These are phyloP conservation scores for Protobothrops mucrosquamatus DNA, from an alignment of 2,113 vertebrate genomes.

Conservation along the genomic window DNA sequence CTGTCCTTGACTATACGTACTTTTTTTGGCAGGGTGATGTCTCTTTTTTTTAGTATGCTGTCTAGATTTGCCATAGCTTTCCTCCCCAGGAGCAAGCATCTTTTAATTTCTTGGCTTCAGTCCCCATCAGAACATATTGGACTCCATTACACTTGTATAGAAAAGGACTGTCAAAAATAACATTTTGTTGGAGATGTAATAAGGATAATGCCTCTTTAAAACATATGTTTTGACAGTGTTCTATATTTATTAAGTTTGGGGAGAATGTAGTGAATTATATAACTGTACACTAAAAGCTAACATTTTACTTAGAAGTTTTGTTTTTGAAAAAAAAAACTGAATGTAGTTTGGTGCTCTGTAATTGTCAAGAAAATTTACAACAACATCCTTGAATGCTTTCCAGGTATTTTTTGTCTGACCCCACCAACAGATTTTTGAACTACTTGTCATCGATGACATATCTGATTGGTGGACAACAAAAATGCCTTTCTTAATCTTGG, in stretches of 20 bases:
- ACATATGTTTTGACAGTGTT: background rate
- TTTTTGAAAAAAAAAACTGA: background rate
- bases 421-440: background rate
- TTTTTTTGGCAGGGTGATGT: no score
- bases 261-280: background rate
- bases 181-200: background rate
- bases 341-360: background rate
- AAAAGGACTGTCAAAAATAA: background rate
- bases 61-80: no score
- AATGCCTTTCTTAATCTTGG: background rate
- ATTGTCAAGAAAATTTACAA: background rate
- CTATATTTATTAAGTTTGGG: background rate
- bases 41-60: no score
- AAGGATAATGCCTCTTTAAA: background rate
- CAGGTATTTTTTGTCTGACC: background rate
- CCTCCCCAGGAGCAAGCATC: no score
- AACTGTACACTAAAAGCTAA: background rate
- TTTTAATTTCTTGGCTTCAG: no score
- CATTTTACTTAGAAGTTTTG: background rate
- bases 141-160: background rate
- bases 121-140: background rate
- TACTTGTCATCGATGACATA: background rate
- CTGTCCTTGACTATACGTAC: no score
- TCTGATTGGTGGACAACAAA: background rate
- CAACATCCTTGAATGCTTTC: background rate